Conservation (phyloP, 2,888 invertebrate genomes). For the Blomia tropicalis region DNA sequence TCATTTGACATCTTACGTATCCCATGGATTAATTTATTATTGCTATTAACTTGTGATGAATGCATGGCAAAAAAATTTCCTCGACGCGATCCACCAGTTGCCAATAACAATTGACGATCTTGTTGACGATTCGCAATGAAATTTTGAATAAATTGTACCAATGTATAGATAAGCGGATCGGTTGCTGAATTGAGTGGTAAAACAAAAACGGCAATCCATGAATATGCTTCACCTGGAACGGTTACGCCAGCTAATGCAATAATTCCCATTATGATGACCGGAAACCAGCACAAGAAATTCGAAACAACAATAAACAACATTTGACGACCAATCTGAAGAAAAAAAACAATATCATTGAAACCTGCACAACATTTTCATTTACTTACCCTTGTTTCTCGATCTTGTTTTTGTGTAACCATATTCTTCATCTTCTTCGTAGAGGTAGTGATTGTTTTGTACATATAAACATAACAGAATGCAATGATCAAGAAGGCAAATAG, state of each 20-base stretch:
- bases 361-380: background rate
- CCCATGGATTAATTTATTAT: background rate
- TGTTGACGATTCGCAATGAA: background rate
- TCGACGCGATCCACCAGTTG: background rate
- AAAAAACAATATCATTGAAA: constrained; percentile 1
- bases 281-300: constrained; percentile 34
- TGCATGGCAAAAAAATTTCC: background rate
- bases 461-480: constrained; percentile 33
- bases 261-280: constrained; percentile 32
- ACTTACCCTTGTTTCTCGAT: constrained; percentile 21
- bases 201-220: constrained; percentile 34
- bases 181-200: constrained; percentile 33
- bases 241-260: constrained; percentile 30
- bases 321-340: constrained; percentile 32
- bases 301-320: constrained; percentile 33
- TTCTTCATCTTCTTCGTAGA: constrained; percentile 29
- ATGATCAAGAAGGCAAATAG: constrained; percentile 34
- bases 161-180: constrained; percentile 33
- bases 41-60: background rate
- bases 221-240: constrained; percentile 31
- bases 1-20: constrained; percentile 15
- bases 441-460: constrained; percentile 32
- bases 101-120: background rate
- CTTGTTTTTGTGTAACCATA: constrained; percentile 26
- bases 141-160: constrained; percentile 23